Percentiles rank a stretch among this genome's conserved stretches.
These are phyloP conservation scores for Drosophila sechellia DNA, from an alignment of 1,140 invertebrate species.

Conservation along the genomic window DNA sequence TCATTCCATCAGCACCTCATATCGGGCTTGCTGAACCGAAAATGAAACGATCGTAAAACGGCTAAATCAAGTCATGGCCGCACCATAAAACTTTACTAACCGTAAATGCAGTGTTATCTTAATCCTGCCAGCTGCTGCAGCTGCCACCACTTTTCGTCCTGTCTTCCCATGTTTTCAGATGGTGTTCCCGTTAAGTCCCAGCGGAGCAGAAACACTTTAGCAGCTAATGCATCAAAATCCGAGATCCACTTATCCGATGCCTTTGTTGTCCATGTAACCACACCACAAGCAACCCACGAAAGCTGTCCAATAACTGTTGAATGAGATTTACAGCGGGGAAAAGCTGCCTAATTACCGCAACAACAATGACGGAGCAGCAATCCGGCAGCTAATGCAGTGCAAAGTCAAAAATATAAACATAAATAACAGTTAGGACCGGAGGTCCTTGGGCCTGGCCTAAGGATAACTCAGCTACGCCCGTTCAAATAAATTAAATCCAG, in stretches of 20 bases:
- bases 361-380: constrained; percentile 54
- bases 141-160: not conserved
- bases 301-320: constrained; percentile 60
- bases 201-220: constrained; percentile 24
- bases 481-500: constrained; percentile 78
- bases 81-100: constrained; percentile 57
- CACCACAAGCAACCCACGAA: constrained; percentile 2
- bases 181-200: constrained; percentile 12
- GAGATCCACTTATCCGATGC: constrained; percentile 34
- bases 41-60: constrained; percentile 46
- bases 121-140: constrained; percentile 41
- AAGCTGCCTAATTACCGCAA: constrained; percentile 72
- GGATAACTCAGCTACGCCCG: constrained; percentile 35
- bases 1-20: constrained; percentile 44
- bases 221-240: constrained; percentile 67
- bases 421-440: constrained; percentile 73
- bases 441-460: constrained; percentile 15
- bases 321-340: constrained; percentile 55
- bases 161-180: not conserved
- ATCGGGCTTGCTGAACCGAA: constrained; percentile 25
- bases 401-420: constrained; percentile 79
- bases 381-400: constrained; percentile 68
- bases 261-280: constrained; percentile 30
- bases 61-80: constrained; percentile 46
- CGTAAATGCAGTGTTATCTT: constrained; percentile 59